Base-by-base conservation (phyloP, 2,113 vertebrate genomes). In the Podarcis cretensis region DNA sequence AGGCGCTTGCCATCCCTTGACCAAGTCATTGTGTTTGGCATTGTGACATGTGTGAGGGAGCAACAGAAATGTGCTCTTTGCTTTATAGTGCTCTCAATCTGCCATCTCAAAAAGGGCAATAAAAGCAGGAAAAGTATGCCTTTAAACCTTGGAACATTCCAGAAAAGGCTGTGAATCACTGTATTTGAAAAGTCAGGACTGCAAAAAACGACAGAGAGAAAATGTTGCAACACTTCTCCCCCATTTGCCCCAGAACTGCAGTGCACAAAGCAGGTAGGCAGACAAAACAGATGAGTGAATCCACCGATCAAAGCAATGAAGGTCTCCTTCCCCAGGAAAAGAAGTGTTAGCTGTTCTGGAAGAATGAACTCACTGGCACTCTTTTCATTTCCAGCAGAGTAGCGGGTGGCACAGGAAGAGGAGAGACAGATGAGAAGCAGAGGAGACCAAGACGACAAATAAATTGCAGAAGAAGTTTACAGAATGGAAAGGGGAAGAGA, bases 261-360 rank as follows among this genome's bases (percentile, higher is more conserved):
- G 90, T n/a, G 90, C 27, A 86, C 12, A 2, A 71, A 89, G 74
- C 4, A 92, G 83, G 89, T 54, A 85, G 89, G 71, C 88, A 73
- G 81, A 80, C 83, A 86, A 93, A 92, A 90, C 21, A 90, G 57
- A 90, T 25, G 30, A 94, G 57, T 87, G 84, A 92, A 81, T 91
- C 8, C 37, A 89, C 59, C 92, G 73, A 93, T 85, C 81, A 92
- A 95, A 94, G 82, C 27, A 92, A 91, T 84, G 16, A 25, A 86
- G 43, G 76, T 54, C 21, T 89, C 3, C 21, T 75, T 85, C 57
- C 27, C 3, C 82, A 73, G 21, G 16, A 13, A 88, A 87, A 87
- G 89, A 74, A 54, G 4, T 0, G 6, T 82, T 43, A n/a, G 25
- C 71, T 91, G 63, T 59, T 91, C 77, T 87, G 69, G 89, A 92